Evolutionary conservation across 2,797 vertebrate species (phyloP), one percentile per base, ranked within the genome.

Genomic region (Catharus ustulatus): DNA sequence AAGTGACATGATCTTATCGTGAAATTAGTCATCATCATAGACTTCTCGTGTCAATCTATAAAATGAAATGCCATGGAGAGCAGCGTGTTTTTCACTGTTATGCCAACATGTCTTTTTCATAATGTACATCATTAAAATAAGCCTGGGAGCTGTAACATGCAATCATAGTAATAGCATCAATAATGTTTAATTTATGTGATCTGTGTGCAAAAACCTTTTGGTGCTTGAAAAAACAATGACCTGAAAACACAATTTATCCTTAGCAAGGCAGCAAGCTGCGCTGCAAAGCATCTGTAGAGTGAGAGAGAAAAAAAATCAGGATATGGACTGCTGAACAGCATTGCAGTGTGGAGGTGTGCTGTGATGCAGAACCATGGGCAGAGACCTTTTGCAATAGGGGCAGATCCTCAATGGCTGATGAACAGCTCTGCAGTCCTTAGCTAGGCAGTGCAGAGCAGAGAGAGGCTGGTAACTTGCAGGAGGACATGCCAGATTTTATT

Each of bases 61-160:
- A 86, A 90, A 78, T 82, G 62, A 97, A 95, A 96, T 90, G 69
- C 63, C 68, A 75, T 15, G 10, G 32, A 62, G 48, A 87, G 58
- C 32, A 63, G 69, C 38, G 15, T 79, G 76, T 79, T 93, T 78
- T 84, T 94, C 86, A 88, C 38, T 93, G 55, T 81, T 83, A 85
- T 71, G 74, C 76, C 82, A 88, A 93, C 67, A 61, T 34, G 68
- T 30, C 46, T 96, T 90, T 96, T 93, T 90, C 46, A 51, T 84
- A 72, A 80, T 29, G 40, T 52, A 48, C 68, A 66, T 93, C 78
- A 87, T 96, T 96, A 95, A 95, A 73, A 87, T 88, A 95, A 97
- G 78, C n/a, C 80, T 85, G 68, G 88, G 85, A 96, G 72, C 64
- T 87, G 80, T 49, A 72, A 79, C 43, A 57, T 26, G 62, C 43